These are phyloP conservation scores for Dicerorhinus sumatrensis DNA, from an alignment of 2,113 vertebrate species.

Conservation along the genomic window DNA sequence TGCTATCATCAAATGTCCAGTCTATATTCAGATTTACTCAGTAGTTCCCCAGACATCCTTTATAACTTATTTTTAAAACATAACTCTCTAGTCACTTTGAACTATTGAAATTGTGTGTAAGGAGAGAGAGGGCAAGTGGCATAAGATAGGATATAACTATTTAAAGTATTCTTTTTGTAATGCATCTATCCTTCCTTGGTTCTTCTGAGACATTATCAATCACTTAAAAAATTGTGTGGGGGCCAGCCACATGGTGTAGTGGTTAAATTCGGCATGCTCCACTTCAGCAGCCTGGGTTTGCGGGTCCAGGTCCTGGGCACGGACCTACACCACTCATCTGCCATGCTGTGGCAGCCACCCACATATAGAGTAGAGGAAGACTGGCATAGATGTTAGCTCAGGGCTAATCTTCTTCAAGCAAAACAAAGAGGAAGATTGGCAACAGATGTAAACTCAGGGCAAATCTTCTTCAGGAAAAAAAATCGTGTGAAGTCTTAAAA, in stretches of 20 bases:
- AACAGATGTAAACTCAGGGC: no score
- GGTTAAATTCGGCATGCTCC: no score
- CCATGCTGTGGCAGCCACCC: no score
- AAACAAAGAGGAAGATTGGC: background rate
- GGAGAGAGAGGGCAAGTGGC: background rate
- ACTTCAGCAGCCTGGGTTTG: no score
- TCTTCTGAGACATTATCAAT: background rate
- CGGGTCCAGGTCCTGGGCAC: no score
- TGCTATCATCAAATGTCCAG: background rate
- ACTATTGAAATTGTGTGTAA: background rate
- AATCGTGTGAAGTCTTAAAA: background rate
- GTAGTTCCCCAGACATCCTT: background rate
- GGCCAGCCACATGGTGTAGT: no score
- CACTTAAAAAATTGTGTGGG: background rate
- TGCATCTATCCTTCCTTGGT: background rate
- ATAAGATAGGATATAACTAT: background rate
- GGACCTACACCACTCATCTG: no score
- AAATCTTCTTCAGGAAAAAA: background rate
- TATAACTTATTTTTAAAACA: background rate
- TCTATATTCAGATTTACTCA: background rate
- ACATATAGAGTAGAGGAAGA: no score
- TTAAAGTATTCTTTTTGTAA: background rate
- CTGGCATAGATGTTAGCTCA: no score
- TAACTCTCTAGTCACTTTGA: background rate
- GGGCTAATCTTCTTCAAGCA: background rate